Base-by-base conservation (phyloP, 2,888 invertebrate genomes). In the Leucophenga montana region DNA sequence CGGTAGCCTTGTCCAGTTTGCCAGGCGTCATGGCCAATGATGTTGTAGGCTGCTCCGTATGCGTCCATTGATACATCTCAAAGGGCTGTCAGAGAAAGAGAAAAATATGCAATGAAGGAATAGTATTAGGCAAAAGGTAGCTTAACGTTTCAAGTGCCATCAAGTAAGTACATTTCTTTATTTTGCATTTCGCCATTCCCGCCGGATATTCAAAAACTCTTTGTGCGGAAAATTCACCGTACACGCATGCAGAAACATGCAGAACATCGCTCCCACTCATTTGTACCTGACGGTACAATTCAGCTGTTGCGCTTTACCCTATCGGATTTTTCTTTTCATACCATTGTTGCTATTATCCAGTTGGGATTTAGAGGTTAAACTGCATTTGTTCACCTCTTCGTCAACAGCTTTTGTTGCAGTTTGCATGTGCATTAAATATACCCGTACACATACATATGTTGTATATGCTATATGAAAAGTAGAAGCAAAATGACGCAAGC, bases 31-130 rank as follows among this genome's bases (percentile, higher is more conserved):
- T 89, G n/a, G 94, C 92, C 76, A 92, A 90, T 46, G 94, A 92
- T 74, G 92, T 91, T 48, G 92, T 90, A 68, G 93, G 92, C 62
- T 91, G 89, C 88, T 95, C 95, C 75, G 94, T 94, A 86, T 95
- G 94, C 27, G 95, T 92, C 97, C 97, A 97, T 87, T 94, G 95
- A 89, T 97, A 97, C 94, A 96, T 95, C 85, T 95, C 91, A 89
- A 94, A 95, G 71, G 95, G 94, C 97, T 97, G 89, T 44, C 92
- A 89, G 78, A 44, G 48, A 56, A 33, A 18, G 20, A 39, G 16
- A 39, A 8, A 39, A 8, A 27, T 27, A 27, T 3, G 27, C 39
- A 22, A 54, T 16, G 44, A 61, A 46, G 44, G 8, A n/a, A 31
- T 44, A 69, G 62, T 33, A 53, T n/a, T n/a, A 13, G 11, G n/a